Evolutionary conservation across 2,888 invertebrate species (phyloP).

Genomic region (Pollenia angustigena): DNA sequence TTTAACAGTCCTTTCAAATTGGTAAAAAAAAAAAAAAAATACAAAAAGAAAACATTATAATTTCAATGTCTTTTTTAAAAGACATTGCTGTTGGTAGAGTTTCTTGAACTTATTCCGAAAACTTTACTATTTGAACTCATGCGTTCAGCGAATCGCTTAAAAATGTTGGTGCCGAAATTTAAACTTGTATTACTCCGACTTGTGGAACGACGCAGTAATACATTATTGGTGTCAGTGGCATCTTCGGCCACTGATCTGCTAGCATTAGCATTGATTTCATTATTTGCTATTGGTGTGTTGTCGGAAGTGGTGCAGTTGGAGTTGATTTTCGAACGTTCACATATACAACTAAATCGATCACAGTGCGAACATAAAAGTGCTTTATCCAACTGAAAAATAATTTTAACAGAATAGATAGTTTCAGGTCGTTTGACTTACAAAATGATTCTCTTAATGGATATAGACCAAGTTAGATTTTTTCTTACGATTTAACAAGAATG

Average conservation of each 20-base stretch:
- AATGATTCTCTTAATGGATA: slow-evolving; percentile 31
- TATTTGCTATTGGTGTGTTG: slow-evolving; percentile 30
- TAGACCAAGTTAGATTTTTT: slow-evolving; percentile 38
- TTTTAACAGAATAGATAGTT: slow-evolving; percentile 71
- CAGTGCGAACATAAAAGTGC: slow-evolving; percentile 83
- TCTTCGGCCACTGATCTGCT: slow-evolving; percentile 42
- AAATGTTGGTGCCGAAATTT: slow-evolving; percentile 82
- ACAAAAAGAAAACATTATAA: slow-evolving; percentile 11
- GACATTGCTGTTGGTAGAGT: slow-evolving; percentile 72
- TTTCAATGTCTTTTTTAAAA: slow-evolving; percentile 29
- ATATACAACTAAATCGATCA: slow-evolving; percentile 84
- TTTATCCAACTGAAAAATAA: slow-evolving; percentile 84
- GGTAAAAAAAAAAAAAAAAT: slow-evolving; percentile 12
- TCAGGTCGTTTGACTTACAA: slow-evolving; percentile 18
- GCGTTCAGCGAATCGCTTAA: slow-evolving; percentile 83
- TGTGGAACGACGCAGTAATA: slow-evolving; percentile 70
- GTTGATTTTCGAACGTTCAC: slow-evolving; percentile 77
- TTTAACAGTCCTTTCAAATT: slow-evolving; percentile 51
- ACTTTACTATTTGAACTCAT: slow-evolving; percentile 77
- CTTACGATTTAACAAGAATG: slow-evolving; percentile 6
- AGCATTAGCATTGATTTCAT: slow-evolving; percentile 39
- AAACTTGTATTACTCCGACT: slow-evolving; percentile 79
- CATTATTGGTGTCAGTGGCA: slow-evolving; percentile 61
- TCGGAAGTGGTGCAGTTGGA: slow-evolving; percentile 25
- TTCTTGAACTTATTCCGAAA: slow-evolving; percentile 52